These are phyloP conservation scores for Campaea margaritaria DNA, from an alignment of 2,888 invertebrate genomes.

Conservation along the genomic window DNA sequence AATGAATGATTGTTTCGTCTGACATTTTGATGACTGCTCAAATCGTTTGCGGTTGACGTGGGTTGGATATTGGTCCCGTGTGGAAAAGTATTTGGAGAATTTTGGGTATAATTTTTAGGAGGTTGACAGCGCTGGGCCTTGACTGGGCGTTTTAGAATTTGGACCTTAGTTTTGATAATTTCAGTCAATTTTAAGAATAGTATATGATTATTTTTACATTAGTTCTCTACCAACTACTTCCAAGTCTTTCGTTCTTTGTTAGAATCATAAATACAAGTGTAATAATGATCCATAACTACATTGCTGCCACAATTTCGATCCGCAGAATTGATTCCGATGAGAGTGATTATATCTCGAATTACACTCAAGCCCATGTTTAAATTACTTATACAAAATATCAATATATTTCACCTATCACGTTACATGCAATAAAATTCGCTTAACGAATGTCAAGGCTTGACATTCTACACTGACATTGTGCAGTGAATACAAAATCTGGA, in stretches of 20 bases:
- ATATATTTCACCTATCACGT: conserved; percentile 30
- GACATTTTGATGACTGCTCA: conserved; percentile 28
- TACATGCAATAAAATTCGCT: conserved; percentile 31
- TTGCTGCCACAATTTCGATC: neutral
- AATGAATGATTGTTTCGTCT: conserved; percentile 28
- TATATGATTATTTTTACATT: no score
- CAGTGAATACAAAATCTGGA: conserved; percentile 16
- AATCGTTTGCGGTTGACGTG: conserved; percentile 24
- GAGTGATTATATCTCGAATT: conserved; percentile 10
- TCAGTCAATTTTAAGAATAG: no score
- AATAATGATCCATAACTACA: no score
- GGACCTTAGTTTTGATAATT: no score
- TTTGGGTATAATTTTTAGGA: neutral
- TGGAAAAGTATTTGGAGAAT: conserved; percentile 14
- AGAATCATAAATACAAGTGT: no score
- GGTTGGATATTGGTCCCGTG: conserved; percentile 21
- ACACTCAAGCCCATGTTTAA: conserved; percentile 12
- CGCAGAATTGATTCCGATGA: neutral
- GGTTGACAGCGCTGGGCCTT: neutral
- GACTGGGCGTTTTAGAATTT: neutral
- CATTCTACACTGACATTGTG: conserved; percentile 40
- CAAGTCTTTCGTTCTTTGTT: no score
- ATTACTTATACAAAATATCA: conserved; percentile 12
- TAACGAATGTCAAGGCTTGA: conserved; percentile 38
- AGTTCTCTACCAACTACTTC: no score